Evolutionary conservation across 2,888 invertebrate species (phyloP).

Genomic region (Coelogynopora nodosa): DNA sequence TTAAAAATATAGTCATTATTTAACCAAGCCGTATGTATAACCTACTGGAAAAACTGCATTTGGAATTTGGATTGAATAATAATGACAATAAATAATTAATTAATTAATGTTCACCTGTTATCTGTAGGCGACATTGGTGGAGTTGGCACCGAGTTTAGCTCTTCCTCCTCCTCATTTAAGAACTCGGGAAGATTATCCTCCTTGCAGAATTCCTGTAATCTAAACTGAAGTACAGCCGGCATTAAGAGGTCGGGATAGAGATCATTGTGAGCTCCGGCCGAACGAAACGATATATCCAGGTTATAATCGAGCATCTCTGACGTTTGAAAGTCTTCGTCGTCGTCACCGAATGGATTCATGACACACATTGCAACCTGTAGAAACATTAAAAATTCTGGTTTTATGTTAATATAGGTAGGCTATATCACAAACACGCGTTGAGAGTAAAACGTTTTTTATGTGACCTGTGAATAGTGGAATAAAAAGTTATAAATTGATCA

Average conservation of each 20-base stretch:
- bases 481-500: too few relatives aligned
- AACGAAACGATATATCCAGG: conserved; percentile 41
- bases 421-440: too few relatives aligned
- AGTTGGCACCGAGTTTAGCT: not conserved
- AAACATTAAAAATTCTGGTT: not conserved
- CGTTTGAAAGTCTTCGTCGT: conserved; percentile 47
- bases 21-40: too few relatives aligned
- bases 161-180: conserved; percentile 28
- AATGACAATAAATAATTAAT: not conserved
- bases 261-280: conserved; percentile 37
- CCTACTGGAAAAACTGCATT: too few relatives aligned
- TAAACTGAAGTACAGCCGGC: conserved; percentile 38
- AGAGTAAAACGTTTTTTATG: too few relatives aligned
- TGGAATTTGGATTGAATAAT: too few relatives aligned
- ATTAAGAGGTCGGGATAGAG: conserved; percentile 42
- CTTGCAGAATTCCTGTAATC: conserved; percentile 31
- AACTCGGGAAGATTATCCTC: conserved; percentile 45
- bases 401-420: too few relatives aligned
- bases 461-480: too few relatives aligned
- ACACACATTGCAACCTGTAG: conserved; percentile 46
- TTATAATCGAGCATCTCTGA: conserved; percentile 47
- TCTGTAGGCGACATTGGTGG: not conserved
- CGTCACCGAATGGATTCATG: conserved; percentile 47
- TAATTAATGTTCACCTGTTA: not conserved
- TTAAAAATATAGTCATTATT: too few relatives aligned